These are phyloP conservation scores for Brachionus manjavacas DNA, from an alignment of 1,140 invertebrate genomes.

Conservation along the genomic window DNA sequence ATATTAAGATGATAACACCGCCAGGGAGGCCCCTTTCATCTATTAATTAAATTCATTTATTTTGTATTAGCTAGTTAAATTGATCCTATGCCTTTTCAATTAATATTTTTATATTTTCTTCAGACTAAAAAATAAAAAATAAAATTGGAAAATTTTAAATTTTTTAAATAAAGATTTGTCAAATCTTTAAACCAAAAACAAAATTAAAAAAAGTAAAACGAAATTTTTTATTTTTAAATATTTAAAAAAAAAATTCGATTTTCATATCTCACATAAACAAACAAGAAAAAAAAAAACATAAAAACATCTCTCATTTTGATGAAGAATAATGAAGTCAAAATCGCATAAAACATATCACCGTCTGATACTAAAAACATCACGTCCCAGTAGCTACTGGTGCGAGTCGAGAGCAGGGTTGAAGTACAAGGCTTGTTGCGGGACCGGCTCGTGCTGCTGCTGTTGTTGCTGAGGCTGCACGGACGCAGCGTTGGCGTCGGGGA, in stretches of 20 bases:
- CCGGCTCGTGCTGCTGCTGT: neutral
- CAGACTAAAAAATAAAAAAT: no score
- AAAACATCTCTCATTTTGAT: neutral
- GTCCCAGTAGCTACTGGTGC: neutral
- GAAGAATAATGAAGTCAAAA: neutral
- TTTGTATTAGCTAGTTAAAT: no score
- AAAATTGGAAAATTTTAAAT: no score
- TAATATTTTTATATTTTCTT: no score
- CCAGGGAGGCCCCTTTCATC: no score
- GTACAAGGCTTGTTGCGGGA: neutral
- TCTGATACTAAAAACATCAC: neutral
- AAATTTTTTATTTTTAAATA: neutral
- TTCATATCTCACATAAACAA: neutral
- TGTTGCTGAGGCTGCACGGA: neutral
- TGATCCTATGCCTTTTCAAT: no score
- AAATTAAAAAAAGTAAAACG: neutral
- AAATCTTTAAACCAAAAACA: neutral
- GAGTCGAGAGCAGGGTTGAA: neutral
- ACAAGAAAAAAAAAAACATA: neutral
- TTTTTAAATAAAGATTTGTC: no score
- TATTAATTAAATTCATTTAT: no score
- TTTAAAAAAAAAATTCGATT: neutral
- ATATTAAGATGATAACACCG: no score
- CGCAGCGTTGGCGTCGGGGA: neutral
- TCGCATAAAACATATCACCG: neutral